Evolutionary conservation across 2,113 vertebrate genomes (phyloP).

Genomic region (Paralichthys olivaceus): DNA sequence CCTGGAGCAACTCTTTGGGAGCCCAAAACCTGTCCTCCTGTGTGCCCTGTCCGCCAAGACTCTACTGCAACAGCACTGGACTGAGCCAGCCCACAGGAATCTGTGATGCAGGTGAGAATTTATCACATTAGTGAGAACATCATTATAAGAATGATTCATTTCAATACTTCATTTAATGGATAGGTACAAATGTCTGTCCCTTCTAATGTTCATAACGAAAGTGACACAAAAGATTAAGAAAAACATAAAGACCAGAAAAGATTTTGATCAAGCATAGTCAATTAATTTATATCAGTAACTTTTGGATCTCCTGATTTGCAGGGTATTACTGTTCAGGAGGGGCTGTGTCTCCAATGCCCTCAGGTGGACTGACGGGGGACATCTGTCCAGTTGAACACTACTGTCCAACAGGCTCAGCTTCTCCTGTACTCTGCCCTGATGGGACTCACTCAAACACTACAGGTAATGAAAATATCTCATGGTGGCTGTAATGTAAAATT

Average conservation of each 20-base stretch:
- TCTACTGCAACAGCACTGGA: conserved; percentile 85
- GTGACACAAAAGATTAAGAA: neutral
- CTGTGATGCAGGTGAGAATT: conserved; percentile 60
- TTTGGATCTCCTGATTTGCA: conserved; percentile 54
- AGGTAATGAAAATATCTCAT: conserved; percentile 73
- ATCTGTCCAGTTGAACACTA: conserved; percentile 83
- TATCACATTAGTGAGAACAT: neutral
- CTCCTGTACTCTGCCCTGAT: conserved; percentile 80
- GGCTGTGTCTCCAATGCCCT: conserved; percentile 77
- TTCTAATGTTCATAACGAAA: neutral
- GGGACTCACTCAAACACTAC: conserved; percentile 82
- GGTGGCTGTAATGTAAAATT: neutral
- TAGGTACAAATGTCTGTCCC: neutral
- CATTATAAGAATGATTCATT: neutral
- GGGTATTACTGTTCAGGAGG: conserved; percentile 88
- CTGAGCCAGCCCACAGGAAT: conserved; percentile 80
- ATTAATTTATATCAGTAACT: neutral
- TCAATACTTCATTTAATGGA: neutral
- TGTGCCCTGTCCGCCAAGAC: conserved; percentile 86
- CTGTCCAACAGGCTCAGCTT: conserved; percentile 84
- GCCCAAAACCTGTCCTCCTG: conserved; percentile 83
- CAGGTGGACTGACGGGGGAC: conserved; percentile 80
- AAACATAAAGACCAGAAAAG: neutral
- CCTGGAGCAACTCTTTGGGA: conserved; percentile 86
- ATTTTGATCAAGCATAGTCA: neutral